Evolutionary conservation across 2,113 vertebrate genomes (phyloP).

Genomic region (Balaenoptera acutorostrata): DNA sequence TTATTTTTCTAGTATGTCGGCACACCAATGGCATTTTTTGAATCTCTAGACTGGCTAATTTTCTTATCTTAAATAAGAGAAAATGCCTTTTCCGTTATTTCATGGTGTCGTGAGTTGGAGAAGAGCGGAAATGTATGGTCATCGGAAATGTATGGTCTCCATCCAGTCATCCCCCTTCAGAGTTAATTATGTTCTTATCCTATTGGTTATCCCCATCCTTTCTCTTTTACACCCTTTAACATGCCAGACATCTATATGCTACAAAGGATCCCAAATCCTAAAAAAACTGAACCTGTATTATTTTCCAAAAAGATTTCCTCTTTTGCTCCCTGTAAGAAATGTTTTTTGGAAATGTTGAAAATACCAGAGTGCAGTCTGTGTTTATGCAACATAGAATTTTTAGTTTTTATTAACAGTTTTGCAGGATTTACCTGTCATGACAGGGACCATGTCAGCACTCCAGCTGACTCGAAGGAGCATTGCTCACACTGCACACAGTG

Average conservation of each 20-base stretch:
- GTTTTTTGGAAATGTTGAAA: not conserved
- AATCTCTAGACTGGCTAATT: not conserved
- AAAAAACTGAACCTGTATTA: not conserved
- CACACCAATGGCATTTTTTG: not conserved
- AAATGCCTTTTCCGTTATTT: not conserved
- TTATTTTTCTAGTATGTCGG: not conserved
- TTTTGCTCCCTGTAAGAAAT: not conserved
- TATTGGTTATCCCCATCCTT: not conserved
- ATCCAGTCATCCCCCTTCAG: too few relatives aligned
- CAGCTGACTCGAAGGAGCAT: not conserved
- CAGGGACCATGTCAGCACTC: not conserved
- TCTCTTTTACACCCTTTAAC: not conserved
- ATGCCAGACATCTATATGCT: not conserved
- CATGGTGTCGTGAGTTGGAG: not conserved
- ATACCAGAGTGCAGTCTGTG: not conserved
- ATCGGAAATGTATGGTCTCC: not conserved
- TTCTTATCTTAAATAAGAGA: not conserved
- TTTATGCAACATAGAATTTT: not conserved
- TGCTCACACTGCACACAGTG: not conserved
- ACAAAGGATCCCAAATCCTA: not conserved
- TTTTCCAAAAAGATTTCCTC: not conserved
- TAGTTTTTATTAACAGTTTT: not conserved
- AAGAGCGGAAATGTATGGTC: not conserved
- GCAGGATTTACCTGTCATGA: not conserved
- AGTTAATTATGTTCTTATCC: not conserved